Evolutionary conservation across 2,113 vertebrate genomes (phyloP).

Genomic region (Vulpes vulpes): DNA sequence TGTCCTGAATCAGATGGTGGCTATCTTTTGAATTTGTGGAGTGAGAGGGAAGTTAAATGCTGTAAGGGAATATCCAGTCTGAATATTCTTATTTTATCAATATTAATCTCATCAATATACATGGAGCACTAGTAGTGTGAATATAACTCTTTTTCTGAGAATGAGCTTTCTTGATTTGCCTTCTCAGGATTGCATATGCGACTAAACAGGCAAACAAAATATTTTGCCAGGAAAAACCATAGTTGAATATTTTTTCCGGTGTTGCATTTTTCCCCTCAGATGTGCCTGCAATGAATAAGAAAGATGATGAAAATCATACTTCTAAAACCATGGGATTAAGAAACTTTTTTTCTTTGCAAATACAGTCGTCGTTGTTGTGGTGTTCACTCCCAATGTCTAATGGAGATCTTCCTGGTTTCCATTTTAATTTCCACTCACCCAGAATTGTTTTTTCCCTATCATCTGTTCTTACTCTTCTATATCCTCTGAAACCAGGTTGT

Average conservation of each 20-base stretch:
- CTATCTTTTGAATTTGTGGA: not conserved
- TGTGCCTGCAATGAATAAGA: not conserved
- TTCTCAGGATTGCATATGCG: slow-evolving; percentile 22
- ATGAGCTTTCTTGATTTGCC: not conserved
- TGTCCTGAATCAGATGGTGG: not conserved
- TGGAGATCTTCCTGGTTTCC: not conserved
- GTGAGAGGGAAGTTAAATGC: not conserved
- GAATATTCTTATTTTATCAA: slow-evolving; percentile 16
- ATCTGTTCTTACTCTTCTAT: slow-evolving; percentile 46
- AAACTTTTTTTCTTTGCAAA: not conserved
- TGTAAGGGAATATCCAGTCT: not conserved
- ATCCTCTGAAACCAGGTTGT: slow-evolving; percentile 36
- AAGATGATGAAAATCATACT: slow-evolving; percentile 9
- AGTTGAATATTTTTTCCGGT: not conserved
- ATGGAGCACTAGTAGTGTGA: not conserved
- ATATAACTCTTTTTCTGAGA: slow-evolving; percentile 30
- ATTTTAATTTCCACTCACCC: slow-evolving; percentile 30
- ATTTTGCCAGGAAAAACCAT: not conserved
- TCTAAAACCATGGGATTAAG: not conserved
- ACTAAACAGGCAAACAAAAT: slow-evolving; percentile 22
- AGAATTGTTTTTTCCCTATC: not conserved
- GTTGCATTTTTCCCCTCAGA: slow-evolving; percentile 7
- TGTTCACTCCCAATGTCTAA: not conserved
- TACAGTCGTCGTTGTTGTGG: not conserved
- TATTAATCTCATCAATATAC: slow-evolving; percentile 48